These are phyloP conservation scores for Channa striata DNA, from an alignment of 2,797 vertebrate genomes.

Conservation along the genomic window DNA sequence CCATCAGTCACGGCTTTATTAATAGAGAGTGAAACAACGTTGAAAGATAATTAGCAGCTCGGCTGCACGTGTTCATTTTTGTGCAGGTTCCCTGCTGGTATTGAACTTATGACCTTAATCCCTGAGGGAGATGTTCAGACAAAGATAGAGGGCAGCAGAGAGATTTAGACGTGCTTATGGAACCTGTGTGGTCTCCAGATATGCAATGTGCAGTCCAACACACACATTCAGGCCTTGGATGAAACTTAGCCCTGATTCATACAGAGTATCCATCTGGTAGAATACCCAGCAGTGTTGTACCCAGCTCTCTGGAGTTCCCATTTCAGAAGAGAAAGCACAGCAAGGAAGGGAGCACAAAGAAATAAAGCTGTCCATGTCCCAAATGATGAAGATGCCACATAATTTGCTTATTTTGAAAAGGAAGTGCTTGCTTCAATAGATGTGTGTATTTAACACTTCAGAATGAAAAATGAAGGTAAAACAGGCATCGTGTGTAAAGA, in stretches of 20 bases:
- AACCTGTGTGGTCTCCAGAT: slow-evolving; percentile 97
- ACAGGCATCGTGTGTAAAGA: slow-evolving; percentile 56
- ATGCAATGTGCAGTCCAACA: slow-evolving; percentile 86
- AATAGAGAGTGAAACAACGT: slow-evolving; percentile 66
- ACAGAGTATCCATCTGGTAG: slow-evolving; percentile 83
- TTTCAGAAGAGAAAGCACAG: slow-evolving; percentile 55
- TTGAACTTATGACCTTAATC: slow-evolving; percentile 95
- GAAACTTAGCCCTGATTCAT: slow-evolving; percentile 84
- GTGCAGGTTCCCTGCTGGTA: slow-evolving; percentile 89
- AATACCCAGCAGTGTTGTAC: slow-evolving; percentile 82
- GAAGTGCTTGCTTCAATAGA: slow-evolving; percentile 71
- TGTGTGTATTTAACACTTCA: slow-evolving; percentile 80
- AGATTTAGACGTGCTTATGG: slow-evolving; percentile 91
- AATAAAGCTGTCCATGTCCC: slow-evolving; percentile 70
- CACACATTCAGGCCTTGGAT: slow-evolving; percentile 84
- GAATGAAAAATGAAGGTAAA: slow-evolving; percentile 77
- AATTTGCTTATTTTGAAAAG: slow-evolving; percentile 81
- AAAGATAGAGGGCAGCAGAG: slow-evolving; percentile 95
- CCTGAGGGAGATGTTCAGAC: slow-evolving; percentile 91
- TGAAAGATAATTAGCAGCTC: slow-evolving; percentile 79
- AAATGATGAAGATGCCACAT: slow-evolving; percentile 70
- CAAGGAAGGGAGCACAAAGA: slow-evolving; percentile 64
- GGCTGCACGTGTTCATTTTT: slow-evolving; percentile 84
- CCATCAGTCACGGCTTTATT: slow-evolving; percentile 15
- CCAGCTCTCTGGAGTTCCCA: slow-evolving; percentile 69